Evolutionary conservation across 1,140 invertebrate species (phyloP), one percentile per base, ranked within the genome.

Genomic region (Teleopsis dalmanni): DNA sequence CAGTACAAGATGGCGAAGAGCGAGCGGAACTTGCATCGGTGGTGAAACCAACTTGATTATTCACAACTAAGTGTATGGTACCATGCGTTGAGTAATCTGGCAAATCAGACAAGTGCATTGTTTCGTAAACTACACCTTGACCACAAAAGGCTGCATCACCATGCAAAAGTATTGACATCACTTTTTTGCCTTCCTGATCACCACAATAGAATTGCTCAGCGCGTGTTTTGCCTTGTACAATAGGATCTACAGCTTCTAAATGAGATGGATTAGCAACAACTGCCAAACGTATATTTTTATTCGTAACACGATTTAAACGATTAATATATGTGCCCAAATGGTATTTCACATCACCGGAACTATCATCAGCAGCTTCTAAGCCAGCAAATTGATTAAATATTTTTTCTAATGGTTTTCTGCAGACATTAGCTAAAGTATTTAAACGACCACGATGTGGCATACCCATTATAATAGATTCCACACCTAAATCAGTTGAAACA

Each of bases 261-360:
- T 95, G 92, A 1, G 89, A 93, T 1, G 91, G 88, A 74, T 96
- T 95, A 1, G 89, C 88, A 34, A 91, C 82, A 49, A 96, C 80
- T 1, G 87, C 81, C 16, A 94, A 72, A 45, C 83, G 82, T 51
- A 95, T 81, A 52, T 84, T 84, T 57, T 85, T 87, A 55, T 91
- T 88, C 4, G 85, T 87, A 22, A 81, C 77, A 0, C 85, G 75
- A 60, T 93, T 93, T 25, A 89, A 65, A 5, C 85, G 78, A 60
- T 93, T 84, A 51, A 84, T 82, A 60, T 81, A 87, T 27, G 88
- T 85, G 7, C 93, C 93, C 57, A 96, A 75, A 73, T 96, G 92
- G 70, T 95, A 96, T 62, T 95, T 96, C 0, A 96, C 91, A 71
- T 96, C 92, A n/a, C 92, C 92, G 5, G 88, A 89, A 36, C 87